These are phyloP conservation scores for Chelon auratus DNA, from an alignment of 2,797 vertebrate species.

Conservation along the genomic window DNA sequence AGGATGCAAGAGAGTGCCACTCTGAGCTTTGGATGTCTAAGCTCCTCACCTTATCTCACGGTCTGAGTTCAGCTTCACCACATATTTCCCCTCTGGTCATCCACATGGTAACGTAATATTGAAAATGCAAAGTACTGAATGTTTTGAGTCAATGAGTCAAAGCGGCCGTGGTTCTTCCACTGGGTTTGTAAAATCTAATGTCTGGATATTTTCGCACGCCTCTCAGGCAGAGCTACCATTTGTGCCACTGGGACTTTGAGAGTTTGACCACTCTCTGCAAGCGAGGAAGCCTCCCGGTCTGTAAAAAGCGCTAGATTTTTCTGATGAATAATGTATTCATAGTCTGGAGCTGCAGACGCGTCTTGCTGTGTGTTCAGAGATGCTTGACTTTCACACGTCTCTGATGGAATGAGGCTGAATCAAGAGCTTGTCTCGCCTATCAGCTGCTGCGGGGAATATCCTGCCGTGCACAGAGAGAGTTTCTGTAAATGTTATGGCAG, in stretches of 20 bases:
- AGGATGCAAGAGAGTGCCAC: no score
- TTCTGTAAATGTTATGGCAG: slow-evolving; percentile 23
- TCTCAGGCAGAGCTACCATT: slow-evolving; percentile 42
- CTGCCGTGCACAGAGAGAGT: slow-evolving; percentile 31
- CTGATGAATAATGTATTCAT: slow-evolving; percentile 79
- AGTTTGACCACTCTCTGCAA: slow-evolving; percentile 57
- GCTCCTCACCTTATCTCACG: no score
- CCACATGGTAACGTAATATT: background rate
- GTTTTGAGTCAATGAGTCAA: background rate
- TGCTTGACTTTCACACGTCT: slow-evolving; percentile 75
- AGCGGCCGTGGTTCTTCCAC: no score
- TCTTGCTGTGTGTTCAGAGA: slow-evolving; percentile 73
- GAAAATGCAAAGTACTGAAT: background rate
- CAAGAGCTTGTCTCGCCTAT: slow-evolving; percentile 66
- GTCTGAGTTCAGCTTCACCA: no score
- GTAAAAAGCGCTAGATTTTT: slow-evolving; percentile 59
- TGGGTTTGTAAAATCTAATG: background rate
- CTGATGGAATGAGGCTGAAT: slow-evolving; percentile 77
- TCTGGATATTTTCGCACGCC: slow-evolving; percentile 27
- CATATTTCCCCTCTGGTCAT: no score
- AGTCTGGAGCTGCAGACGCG: slow-evolving; percentile 64
- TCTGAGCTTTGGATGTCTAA: no score
- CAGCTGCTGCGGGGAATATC: slow-evolving; percentile 60
- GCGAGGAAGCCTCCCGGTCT: slow-evolving; percentile 44
- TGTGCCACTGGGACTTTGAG: slow-evolving; percentile 29